A percentile compares a stretch with the other conserved stretches of the same genome.
Conservation (phyloP, 1,140 invertebrate species). For the Saxidomus purpurata region DNA sequence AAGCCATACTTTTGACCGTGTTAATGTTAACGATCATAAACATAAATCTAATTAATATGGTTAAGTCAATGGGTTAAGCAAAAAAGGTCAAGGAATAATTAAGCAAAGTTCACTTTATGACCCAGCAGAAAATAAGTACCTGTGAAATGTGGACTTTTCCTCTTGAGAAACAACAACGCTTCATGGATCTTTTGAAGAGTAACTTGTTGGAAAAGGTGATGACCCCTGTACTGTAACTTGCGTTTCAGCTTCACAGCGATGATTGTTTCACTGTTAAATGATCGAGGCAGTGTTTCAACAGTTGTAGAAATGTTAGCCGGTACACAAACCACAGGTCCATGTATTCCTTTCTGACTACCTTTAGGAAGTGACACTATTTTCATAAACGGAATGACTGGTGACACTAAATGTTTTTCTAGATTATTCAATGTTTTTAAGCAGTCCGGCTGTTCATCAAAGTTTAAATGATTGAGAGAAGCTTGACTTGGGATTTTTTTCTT, state of each 20-base stretch:
- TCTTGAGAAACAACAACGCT: not conserved
- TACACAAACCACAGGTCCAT: not conserved
- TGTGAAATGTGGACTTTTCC: conserved; percentile 15
- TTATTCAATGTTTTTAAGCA: not conserved
- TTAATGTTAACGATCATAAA: too few species aligned
- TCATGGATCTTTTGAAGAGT: not conserved
- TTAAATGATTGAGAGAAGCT: not conserved
- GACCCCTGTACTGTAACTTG: not conserved
- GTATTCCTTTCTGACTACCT: not conserved
- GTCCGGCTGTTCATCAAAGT: not conserved
- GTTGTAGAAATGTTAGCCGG: not conserved
- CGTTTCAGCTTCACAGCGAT: not conserved
- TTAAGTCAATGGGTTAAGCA: conserved; percentile 3
- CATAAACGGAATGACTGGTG: not conserved
- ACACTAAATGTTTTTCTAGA: not conserved
- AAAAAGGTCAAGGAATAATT: conserved; percentile 11
- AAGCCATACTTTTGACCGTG: too few species aligned
- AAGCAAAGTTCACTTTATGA: conserved; percentile 16
- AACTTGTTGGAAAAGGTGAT: not conserved
- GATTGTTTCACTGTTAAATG: not conserved
- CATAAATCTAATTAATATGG: not conserved
- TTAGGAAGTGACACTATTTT: not conserved
- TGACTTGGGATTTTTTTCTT: not conserved
- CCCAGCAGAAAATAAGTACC: conserved; percentile 4
- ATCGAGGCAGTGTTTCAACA: not conserved